Evolutionary conservation across 2,797 vertebrate species (phyloP).

Genomic region (Nothura maculosa): DNA sequence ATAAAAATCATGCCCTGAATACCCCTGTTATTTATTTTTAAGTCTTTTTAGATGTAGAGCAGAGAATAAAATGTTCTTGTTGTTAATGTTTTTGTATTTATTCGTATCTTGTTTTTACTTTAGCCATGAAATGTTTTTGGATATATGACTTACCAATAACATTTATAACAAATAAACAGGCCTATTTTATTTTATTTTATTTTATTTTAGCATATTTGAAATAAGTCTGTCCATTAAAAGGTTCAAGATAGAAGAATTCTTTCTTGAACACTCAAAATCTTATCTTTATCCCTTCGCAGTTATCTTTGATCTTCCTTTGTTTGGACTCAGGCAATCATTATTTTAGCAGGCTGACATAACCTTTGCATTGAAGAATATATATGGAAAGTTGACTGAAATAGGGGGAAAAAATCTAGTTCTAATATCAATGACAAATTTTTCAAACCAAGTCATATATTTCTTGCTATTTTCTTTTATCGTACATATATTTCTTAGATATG

Average conservation of each 20-base stretch:
- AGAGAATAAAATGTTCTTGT: neutral
- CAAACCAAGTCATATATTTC: neutral
- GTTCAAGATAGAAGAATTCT: neutral
- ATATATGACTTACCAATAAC: neutral
- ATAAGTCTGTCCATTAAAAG: neutral
- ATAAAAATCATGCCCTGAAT: neutral
- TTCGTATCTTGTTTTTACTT: neutral
- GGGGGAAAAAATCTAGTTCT: neutral
- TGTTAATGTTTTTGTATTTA: neutral
- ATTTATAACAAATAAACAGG: neutral
- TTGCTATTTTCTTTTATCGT: neutral
- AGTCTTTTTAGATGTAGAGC: neutral
- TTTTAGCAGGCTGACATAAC: fast-evolving
- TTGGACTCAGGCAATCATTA: neutral
- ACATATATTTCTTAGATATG: neutral
- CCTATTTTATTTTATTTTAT: neutral
- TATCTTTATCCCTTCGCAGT: neutral
- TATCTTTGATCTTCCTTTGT: neutral
- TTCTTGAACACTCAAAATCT: neutral
- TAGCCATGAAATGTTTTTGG: neutral
- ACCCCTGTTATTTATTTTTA: neutral
- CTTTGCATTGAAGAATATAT: neutral
- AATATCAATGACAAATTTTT: neutral
- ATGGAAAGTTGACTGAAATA: neutral
- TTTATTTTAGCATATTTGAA: neutral